A percentile compares a stretch with the other conserved stretches of the same genome.
Evolutionary conservation across 2,888 invertebrate species (phyloP).

Genomic region (Acrobeloides nanus): DNA sequence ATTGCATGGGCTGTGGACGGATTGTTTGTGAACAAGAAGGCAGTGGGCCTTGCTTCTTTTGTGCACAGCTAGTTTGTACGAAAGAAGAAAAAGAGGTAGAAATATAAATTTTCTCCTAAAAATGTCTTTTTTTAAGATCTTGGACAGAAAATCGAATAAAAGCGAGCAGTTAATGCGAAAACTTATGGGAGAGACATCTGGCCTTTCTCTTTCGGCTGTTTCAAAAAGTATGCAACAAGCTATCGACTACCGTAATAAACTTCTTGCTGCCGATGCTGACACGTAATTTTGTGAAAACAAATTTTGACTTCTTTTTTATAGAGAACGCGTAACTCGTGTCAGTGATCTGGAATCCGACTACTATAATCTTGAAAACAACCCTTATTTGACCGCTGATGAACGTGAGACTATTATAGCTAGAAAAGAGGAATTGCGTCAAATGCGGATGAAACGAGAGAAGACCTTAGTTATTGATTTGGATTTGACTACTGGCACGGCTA

Average conservation of each 20-base stretch:
- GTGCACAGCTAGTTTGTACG: slow-evolving; percentile 70
- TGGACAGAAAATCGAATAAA: too few relatives aligned
- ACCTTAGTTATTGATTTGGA: slow-evolving; percentile 35
- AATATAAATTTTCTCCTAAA: not conserved
- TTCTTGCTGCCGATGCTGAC: slow-evolving; percentile 36
- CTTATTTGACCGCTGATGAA: slow-evolving; percentile 68
- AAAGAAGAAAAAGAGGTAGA: slow-evolving; percentile 37
- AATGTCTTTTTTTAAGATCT: not conserved
- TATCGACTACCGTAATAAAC: slow-evolving; percentile 29
- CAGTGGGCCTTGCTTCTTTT: slow-evolving; percentile 88
- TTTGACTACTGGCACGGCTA: slow-evolving; percentile 23
- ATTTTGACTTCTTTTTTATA: slow-evolving; percentile 12
- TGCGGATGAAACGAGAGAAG: slow-evolving; percentile 26
- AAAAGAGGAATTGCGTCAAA: slow-evolving; percentile 35
- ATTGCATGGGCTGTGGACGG: slow-evolving; percentile 85
- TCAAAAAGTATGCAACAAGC: slow-evolving; percentile 24
- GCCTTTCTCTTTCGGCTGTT: slow-evolving; percentile 5
- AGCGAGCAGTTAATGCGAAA: too few relatives aligned
- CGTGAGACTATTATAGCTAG: slow-evolving; percentile 33
- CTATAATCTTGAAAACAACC: slow-evolving; percentile 59
- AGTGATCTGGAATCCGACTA: slow-evolving; percentile 48
- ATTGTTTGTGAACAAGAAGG: slow-evolving; percentile 86
- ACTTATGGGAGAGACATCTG: not conserved
- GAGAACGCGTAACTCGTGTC: slow-evolving; percentile 32
- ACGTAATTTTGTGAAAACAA: slow-evolving; percentile 15